Percentiles rank a stretch among this genome's conserved stretches.
Conservation (phyloP, 2,888 invertebrate genomes). For the Dioctria rufipes region DNA sequence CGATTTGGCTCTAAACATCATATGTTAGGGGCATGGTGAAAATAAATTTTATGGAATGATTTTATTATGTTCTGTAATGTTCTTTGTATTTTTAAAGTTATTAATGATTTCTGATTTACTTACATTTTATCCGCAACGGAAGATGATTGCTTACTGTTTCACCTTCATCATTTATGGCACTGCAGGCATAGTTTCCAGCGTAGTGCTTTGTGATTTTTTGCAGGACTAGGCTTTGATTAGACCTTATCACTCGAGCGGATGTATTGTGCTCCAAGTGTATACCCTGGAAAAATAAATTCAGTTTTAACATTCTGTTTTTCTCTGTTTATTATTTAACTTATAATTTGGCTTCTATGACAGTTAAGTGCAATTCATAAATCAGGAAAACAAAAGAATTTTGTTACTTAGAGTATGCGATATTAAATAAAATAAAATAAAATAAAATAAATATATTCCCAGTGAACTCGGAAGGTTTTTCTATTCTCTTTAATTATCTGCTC, state of each 20-base stretch:
- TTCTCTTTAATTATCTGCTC: not conserved
- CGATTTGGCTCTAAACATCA: not conserved
- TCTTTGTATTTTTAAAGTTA: no score
- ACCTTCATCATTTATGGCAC: slow-evolving; percentile 89
- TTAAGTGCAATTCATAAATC: no score
- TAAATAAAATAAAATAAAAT: no score
- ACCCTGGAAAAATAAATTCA: slow-evolving; percentile 75
- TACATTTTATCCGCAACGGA: slow-evolving; percentile 89
- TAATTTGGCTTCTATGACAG: no score
- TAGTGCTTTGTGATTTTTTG: slow-evolving; percentile 90
- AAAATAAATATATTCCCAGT: not conserved
- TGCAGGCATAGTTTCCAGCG: slow-evolving; percentile 90
- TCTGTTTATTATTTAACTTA: not conserved
- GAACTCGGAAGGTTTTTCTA: not conserved
- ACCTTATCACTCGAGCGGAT: slow-evolving; percentile 88
- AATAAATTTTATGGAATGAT: not conserved
- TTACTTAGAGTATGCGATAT: no score
- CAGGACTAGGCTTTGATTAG: slow-evolving; percentile 92
- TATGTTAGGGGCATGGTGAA: not conserved
- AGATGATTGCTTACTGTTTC: slow-evolving; percentile 91
- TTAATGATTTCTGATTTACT: slow-evolving; percentile 71
- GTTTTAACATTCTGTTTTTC: no score
- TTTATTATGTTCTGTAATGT: no score
- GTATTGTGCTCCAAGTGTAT: slow-evolving; percentile 87
- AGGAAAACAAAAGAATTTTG: no score